Conservation (phyloP, 2,797 vertebrate species). For the Macroramphosus scolopax region DNA sequence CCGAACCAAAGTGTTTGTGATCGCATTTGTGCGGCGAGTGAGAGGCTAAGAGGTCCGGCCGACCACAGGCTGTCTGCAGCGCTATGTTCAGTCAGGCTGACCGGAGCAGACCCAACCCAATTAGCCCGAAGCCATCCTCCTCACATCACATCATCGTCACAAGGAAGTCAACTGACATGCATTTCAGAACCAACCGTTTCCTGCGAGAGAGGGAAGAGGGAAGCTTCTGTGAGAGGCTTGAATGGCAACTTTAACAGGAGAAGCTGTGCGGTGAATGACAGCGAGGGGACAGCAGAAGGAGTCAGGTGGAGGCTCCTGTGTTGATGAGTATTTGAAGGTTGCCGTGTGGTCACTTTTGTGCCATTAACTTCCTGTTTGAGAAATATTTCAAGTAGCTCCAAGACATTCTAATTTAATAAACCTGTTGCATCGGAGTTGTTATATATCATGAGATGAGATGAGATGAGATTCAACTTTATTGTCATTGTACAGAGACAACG, state of each 20-base stretch:
- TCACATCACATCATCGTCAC: conserved; percentile 65
- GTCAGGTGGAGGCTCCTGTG: too few relatives aligned
- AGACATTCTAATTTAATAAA: too few relatives aligned
- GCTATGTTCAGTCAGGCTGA: conserved; percentile 54
- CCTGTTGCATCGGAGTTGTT: too few relatives aligned
- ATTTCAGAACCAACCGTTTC: conserved; percentile 35
- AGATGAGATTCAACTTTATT: too few relatives aligned
- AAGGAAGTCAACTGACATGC: conserved; percentile 43
- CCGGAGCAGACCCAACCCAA: conserved; percentile 46
- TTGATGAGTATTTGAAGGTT: too few relatives aligned
- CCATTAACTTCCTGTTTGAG: too few relatives aligned
- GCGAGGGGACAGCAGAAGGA: too few relatives aligned
- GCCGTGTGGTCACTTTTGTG: too few relatives aligned
- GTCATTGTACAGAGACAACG: too few relatives aligned
- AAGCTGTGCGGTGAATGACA: not conserved
- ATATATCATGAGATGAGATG: too few relatives aligned
- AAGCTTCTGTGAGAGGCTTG: conserved; percentile 5
- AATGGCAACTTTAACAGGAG: conserved; percentile 7
- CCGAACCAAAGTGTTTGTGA: conserved; percentile 25
- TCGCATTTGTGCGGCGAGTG: conserved; percentile 40
- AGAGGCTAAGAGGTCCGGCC: conserved; percentile 45
- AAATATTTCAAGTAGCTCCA: too few relatives aligned
- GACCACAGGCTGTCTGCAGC: conserved; percentile 56
- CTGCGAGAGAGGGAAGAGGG: conserved; percentile 7
- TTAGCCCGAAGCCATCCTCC: conserved; percentile 63